A percentile compares a stretch with the other conserved stretches of the same genome.
phyloP scores from a whole-genome alignment of 2,888 invertebrate species.

The Drosophila vallismaia region DNA sequence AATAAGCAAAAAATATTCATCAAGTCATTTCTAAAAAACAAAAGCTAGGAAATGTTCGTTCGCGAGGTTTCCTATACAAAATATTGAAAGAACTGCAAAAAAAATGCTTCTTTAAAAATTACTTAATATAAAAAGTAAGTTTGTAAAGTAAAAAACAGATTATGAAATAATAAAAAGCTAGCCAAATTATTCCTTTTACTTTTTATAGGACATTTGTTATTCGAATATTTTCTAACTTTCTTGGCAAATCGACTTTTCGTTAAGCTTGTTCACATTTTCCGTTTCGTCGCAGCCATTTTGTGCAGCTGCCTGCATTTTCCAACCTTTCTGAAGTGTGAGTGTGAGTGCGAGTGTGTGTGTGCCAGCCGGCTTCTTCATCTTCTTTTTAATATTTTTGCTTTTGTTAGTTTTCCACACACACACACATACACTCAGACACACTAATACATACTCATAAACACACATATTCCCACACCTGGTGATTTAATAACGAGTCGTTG shows the following conservation, averaged over 20 bases:
- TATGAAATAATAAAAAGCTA: too few relatives aligned
- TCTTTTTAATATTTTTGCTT: conserved; percentile 37
- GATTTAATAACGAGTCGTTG: conserved; percentile 64
- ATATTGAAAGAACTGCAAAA: too few relatives aligned
- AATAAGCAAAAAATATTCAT: too few relatives aligned
- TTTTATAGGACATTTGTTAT: conserved; percentile 1
- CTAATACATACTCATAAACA: conserved; percentile 34
- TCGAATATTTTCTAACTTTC: not conserved
- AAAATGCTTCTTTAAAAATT: too few relatives aligned
- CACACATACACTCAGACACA: conserved; percentile 17
- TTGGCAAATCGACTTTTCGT: conserved; percentile 42
- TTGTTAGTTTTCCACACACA: conserved; percentile 49
- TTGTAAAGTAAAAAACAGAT: too few relatives aligned
- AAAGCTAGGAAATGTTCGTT: too few relatives aligned
- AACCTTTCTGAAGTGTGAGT: not conserved
- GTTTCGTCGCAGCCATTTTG: conserved; percentile 50
- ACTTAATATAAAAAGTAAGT: too few relatives aligned
- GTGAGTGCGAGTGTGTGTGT: conserved; percentile 20
- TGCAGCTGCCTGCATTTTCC: conserved; percentile 50
- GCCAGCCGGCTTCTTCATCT: conserved; percentile 18
- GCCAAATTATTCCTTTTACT: not conserved
- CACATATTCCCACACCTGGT: conserved; percentile 40
- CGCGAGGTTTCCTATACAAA: too few relatives aligned
- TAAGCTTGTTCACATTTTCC: conserved; percentile 45
- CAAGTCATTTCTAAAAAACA: too few relatives aligned